phyloP scores from a whole-genome alignment of 2,888 invertebrate genomes.

The Cataglyphis livida region DNA sequence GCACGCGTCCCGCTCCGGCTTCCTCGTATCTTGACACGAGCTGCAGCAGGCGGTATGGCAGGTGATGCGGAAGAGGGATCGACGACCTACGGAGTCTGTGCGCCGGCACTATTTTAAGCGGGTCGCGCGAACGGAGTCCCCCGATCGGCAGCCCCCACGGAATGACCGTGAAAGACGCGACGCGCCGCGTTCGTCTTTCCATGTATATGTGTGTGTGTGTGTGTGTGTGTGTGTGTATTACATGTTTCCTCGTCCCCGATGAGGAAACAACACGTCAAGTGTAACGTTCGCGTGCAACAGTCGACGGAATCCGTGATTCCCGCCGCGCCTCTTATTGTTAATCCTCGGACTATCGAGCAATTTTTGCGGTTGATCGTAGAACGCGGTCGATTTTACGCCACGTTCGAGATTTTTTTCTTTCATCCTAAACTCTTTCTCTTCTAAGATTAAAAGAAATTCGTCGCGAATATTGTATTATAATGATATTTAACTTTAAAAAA shows the following conservation, averaged over 20 bases:
- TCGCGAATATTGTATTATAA: not conserved
- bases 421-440: not conserved
- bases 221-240: constrained; percentile 58
- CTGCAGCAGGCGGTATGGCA: constrained; percentile 69
- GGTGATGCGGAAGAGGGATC: constrained; percentile 78
- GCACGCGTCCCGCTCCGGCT: constrained; percentile 17
- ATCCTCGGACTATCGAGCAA: constrained; percentile 6
- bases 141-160: constrained; percentile 61
- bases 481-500: too few species aligned
- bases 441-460: not conserved
- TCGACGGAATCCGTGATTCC: constrained; percentile 21
- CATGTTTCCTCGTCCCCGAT: constrained; percentile 51
- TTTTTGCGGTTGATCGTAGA: not conserved
- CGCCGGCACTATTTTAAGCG: constrained; percentile 73
- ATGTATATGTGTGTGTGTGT: not conserved
- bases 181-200: constrained; percentile 46
- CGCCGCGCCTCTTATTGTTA: not conserved
- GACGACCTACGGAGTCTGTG: constrained; percentile 74
- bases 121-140: constrained; percentile 64
- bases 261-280: constrained; percentile 47
- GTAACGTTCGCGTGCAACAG: constrained; percentile 53
- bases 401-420: not conserved
- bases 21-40: constrained; percentile 53
- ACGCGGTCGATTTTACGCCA: not conserved
- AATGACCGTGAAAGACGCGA: constrained; percentile 70